Percentiles rank a stretch among this genome's conserved stretches.
phyloP scores from a whole-genome alignment of 2,888 invertebrate species.

The Nephrotoma flavescens region DNA sequence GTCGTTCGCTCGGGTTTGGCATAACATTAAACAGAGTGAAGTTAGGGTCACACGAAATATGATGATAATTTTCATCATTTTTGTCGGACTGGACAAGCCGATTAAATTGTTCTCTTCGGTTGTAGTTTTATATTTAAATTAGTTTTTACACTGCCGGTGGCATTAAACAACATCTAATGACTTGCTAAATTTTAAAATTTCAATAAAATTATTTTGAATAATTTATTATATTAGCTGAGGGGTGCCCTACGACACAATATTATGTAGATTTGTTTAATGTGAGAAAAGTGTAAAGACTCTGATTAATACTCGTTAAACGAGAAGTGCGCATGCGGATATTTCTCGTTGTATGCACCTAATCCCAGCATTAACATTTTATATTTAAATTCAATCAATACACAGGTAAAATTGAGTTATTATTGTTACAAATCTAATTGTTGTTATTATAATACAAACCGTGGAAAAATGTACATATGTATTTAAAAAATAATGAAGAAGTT shows the following conservation, averaged over 20 bases:
- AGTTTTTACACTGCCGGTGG: too few species aligned
- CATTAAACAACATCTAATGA: too few species aligned
- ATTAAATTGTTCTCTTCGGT: too few species aligned
- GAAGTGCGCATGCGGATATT: neutral
- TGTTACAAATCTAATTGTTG: neutral
- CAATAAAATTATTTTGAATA: neutral
- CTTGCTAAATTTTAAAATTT: neutral
- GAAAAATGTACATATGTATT: neutral
- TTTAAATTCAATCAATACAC: neutral
- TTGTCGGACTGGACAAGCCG: too few species aligned
- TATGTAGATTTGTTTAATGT: neutral
- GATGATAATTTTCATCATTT: too few species aligned
- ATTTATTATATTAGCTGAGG: neutral
- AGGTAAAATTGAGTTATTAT: neutral
- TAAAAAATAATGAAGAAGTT: neutral
- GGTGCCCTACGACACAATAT: neutral
- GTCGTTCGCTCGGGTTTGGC: too few species aligned
- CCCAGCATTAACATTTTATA: neutral
- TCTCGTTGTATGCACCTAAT: neutral
- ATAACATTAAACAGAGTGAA: too few species aligned
- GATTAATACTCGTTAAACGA: neutral
- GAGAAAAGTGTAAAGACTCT: neutral
- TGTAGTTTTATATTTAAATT: too few species aligned
- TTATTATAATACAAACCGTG: neutral
- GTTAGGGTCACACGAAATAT: too few species aligned